Conservation (phyloP, 2,888 invertebrate genomes). For the Gnatocerus cornutus region DNA sequence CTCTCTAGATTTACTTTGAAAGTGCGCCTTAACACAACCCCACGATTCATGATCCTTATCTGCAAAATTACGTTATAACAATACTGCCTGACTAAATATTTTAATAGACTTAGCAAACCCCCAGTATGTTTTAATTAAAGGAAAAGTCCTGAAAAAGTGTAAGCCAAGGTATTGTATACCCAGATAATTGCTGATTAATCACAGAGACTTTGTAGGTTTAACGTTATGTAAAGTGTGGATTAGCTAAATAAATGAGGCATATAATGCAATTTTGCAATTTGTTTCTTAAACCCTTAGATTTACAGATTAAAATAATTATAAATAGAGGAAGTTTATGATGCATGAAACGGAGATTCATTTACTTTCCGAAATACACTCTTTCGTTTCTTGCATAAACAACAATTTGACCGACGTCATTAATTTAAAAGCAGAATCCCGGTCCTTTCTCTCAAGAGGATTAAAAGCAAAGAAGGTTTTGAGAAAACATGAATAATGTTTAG, state of each 20-base stretch:
- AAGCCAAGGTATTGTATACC: constrained; percentile 10
- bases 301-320: constrained; percentile 38
- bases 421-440: constrained; percentile 44
- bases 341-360: constrained; percentile 35
- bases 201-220: constrained; percentile 31
- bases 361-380: constrained; percentile 20
- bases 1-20: constrained; percentile 48
- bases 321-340: constrained; percentile 38
- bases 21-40: constrained; percentile 46
- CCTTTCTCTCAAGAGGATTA: constrained; percentile 47
- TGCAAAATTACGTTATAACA: constrained; percentile 35
- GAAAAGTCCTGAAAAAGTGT: constrained; percentile 2
- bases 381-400: constrained; percentile 45
- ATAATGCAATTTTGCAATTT: constrained; percentile 40
- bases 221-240: constrained; percentile 27
- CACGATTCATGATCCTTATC: constrained; percentile 47
- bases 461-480: constrained; percentile 51
- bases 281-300: constrained; percentile 16
- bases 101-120: neutral
- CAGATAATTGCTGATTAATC: constrained; percentile 34
- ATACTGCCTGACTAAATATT: constrained; percentile 5
- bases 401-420: constrained; percentile 47
- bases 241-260: constrained; percentile 33
- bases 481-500: constrained; percentile 55
- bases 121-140: constrained; percentile 14